A percentile compares a stretch with the other conserved stretches of the same genome.
Evolutionary conservation across 2,888 invertebrate genomes (phyloP).

Genomic region (Linyphia triangularis): DNA sequence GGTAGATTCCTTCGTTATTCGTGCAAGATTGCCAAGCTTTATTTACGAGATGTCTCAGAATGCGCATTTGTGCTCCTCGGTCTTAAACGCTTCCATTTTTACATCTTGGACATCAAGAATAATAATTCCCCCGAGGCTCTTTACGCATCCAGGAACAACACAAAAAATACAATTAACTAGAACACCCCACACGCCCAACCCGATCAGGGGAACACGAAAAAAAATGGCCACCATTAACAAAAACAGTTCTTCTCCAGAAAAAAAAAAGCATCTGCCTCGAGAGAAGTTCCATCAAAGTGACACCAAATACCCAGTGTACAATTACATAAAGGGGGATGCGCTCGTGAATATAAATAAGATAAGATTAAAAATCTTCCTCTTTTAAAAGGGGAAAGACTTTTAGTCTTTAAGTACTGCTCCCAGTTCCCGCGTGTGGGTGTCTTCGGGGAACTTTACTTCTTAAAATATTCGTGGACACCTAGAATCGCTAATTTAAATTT

Average conservation of each 20-base stretch:
- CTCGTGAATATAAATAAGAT: conserved; percentile 58
- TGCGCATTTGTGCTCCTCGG: conserved; percentile 36
- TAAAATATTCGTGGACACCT: conserved; percentile 40
- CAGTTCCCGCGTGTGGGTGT: conserved; percentile 15
- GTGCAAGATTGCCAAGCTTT: background rate
- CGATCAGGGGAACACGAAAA: background rate
- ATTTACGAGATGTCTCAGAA: conserved; percentile 41
- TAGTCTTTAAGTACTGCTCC: conserved; percentile 28
- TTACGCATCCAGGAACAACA: conserved; percentile 27
- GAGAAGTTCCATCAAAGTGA: conserved; percentile 51
- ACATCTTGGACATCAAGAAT: conserved; percentile 47
- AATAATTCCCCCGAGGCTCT: conserved; percentile 40
- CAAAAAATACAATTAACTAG: conserved; percentile 60
- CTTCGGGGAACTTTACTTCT: conserved; percentile 41
- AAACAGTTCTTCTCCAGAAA: conserved; percentile 22
- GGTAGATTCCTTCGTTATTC: background rate
- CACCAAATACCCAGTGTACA: conserved; percentile 61
- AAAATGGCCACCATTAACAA: conserved; percentile 37
- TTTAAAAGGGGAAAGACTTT: conserved; percentile 25
- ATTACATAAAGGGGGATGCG: conserved; percentile 37
- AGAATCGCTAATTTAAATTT: conserved; percentile 68
- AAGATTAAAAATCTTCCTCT: conserved; percentile 49
- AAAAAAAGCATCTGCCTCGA: background rate
- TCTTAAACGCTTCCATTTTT: background rate
- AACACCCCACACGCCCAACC: conserved; percentile 9